phyloP scores from a whole-genome alignment of 2,888 invertebrate genomes.

The Rhingia campestris region DNA sequence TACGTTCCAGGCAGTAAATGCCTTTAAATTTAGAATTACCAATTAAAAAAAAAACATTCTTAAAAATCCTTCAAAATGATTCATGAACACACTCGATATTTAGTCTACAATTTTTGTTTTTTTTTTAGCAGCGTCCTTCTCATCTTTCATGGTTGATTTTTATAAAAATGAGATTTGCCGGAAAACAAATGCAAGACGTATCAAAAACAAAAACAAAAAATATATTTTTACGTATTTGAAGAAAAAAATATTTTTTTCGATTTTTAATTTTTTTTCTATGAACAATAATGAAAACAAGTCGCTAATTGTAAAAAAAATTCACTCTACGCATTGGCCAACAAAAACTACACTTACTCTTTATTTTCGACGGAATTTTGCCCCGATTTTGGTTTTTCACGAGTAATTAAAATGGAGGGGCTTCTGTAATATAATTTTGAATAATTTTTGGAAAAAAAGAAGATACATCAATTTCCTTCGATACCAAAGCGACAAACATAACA shows the following conservation, averaged over 20 bases:
- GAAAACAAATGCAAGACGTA: slow-evolving; percentile 13
- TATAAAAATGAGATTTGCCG: slow-evolving; percentile 23
- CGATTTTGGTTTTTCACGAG: slow-evolving; percentile 79
- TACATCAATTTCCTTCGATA: slow-evolving; percentile 53
- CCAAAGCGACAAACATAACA: slow-evolving; percentile 41
- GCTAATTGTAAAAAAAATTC: slow-evolving; percentile 41
- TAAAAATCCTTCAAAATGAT: no score
- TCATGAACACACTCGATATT: no score
- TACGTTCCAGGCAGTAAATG: slow-evolving; percentile 51
- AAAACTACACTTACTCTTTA: slow-evolving; percentile 81
- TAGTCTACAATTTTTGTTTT: background rate
- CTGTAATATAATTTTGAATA: slow-evolving; percentile 77
- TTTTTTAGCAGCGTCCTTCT: slow-evolving; percentile 31
- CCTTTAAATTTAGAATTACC: slow-evolving; percentile 28
- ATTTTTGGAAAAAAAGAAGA: slow-evolving; percentile 66
- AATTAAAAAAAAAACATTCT: slow-evolving; percentile 26
- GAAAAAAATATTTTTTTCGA: no score
- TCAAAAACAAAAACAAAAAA: background rate
- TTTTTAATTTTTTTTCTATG: slow-evolving; percentile 1
- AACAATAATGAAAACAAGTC: slow-evolving; percentile 35
- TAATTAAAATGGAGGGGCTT: slow-evolving; percentile 79
- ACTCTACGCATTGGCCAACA: slow-evolving; percentile 72
- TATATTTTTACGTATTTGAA: no score
- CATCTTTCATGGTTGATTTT: slow-evolving; percentile 25
- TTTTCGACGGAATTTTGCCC: slow-evolving; percentile 80